These are phyloP conservation scores for Actinostola sp. DNA, from an alignment of 92 coral and sea anemone genomes.

Conservation along the genomic window DNA sequence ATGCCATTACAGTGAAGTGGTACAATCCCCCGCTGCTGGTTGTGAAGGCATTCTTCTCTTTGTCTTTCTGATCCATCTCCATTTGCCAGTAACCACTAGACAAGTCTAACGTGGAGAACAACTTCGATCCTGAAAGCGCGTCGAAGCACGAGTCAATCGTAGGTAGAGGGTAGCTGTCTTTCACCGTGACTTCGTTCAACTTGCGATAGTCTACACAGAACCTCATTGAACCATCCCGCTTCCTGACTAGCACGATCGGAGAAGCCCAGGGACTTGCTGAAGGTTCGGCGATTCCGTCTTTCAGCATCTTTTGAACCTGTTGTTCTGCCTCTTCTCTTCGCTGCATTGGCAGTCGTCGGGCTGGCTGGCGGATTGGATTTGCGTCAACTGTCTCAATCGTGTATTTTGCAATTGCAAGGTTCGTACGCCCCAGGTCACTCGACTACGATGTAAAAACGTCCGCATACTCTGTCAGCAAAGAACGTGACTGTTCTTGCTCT, in stretches of 20 bases:
- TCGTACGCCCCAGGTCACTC: conserved; percentile 33
- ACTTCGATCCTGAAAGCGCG: conserved; percentile 30
- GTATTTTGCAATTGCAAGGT: conserved; percentile 12
- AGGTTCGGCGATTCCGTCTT: conserved; percentile 27
- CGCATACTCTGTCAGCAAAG: not conserved
- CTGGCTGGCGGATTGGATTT: conserved; percentile 28
- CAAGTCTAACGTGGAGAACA: conserved; percentile 43
- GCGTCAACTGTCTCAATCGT: conserved; percentile 18
- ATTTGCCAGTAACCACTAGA: conserved; percentile 51
- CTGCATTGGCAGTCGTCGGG: conserved; percentile 36
- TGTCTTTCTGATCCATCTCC: not conserved
- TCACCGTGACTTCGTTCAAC: conserved; percentile 25
- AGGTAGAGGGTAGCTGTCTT: conserved; percentile 33
- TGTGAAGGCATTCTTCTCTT: conserved; percentile 6
- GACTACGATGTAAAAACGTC: conserved; percentile 16
- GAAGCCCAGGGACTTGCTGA: conserved; percentile 40
- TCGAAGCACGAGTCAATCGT: conserved; percentile 23
- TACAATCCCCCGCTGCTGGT: conserved; percentile 11
- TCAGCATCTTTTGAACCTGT: conserved; percentile 27
- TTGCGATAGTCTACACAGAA: conserved; percentile 35
- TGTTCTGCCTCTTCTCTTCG: conserved; percentile 30
- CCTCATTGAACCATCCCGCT: conserved; percentile 29
- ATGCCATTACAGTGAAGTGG: conserved; percentile 10
- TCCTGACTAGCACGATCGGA: conserved; percentile 35
- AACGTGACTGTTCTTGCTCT: not conserved